Conservation (phyloP, 1,140 invertebrate genomes). For the Platorchestia sp. region DNA sequence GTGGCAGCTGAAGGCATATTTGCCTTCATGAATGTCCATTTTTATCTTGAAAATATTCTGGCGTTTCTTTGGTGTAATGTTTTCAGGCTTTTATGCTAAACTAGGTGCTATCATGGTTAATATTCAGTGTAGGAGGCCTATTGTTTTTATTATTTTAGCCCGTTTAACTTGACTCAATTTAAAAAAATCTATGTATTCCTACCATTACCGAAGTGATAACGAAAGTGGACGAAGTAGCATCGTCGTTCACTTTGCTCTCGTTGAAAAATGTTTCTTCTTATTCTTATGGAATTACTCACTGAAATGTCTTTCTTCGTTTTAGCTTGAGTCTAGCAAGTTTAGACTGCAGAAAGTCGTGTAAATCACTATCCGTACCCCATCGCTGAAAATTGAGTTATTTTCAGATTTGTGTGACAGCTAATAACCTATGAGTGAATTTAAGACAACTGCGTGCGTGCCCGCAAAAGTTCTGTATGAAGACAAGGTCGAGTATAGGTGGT, state of each 20-base stretch:
- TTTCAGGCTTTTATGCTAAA: neutral
- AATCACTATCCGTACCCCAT: neutral
- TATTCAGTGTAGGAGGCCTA: neutral
- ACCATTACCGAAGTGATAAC: neutral
- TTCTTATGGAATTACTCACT: neutral
- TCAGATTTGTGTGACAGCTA: neutral
- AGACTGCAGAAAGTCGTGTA: neutral
- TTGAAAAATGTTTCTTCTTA: neutral
- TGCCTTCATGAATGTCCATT: neutral
- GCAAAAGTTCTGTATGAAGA: neutral
- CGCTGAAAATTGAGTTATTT: neutral
- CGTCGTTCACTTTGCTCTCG: neutral
- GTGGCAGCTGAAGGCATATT: neutral
- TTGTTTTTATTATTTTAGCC: neutral
- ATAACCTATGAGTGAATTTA: neutral
- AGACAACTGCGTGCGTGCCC: neutral
- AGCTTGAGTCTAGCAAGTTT: neutral
- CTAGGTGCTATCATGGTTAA: neutral
- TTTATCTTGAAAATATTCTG: neutral
- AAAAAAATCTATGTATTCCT: no score
- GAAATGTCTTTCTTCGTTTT: neutral
- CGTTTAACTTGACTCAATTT: neutral
- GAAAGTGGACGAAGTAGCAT: neutral
- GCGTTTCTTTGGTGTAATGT: neutral
- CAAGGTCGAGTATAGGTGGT: neutral